Evolutionary conservation across 2,888 invertebrate species (phyloP), one percentile per base, ranked within the genome.

Genomic region (Seira ritae): DNA sequence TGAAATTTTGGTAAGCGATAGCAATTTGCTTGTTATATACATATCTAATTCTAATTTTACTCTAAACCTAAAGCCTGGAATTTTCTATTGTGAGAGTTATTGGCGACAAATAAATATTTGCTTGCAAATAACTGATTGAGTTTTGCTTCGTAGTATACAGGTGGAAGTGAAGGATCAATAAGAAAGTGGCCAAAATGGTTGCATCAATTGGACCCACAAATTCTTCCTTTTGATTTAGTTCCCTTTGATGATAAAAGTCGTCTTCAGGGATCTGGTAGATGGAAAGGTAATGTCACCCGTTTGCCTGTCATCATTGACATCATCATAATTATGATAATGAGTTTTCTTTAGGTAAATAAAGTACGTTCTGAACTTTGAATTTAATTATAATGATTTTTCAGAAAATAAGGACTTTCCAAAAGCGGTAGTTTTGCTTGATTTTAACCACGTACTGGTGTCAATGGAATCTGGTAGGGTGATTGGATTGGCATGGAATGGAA

Each of bases 111-210:
- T n/a, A n/a, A 42, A 42, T 42, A 12, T 42, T 42, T 42, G 42
- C 12, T 12, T 42, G 6, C 12, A 42, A 42, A 42, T 42, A n/a
- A n/a, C n/a, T n/a, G n/a, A n/a, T n/a, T n/a, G n/a, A n/a, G n/a
- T 68, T 67, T 77, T 10, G 10, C 62, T 75, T 23, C n/a, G 6
- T 70, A 86, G 86, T 86, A 85, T 66, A 86, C 83, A 15, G 86
- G 82, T 15, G 84, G 83, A 15, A 73, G 77, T 23, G 85, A 86
- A n/a, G 86, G 86, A 19, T 80, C 84, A 0, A 71, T 86, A 19
- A 42, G 69, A 31, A 72, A 74, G 42, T 86, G 84, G 84, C 76
- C 67, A 31, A 76, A 79, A 65, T 83, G 83, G 72, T 83, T 75
- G 74, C 62, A 74, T 37, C 31, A 62, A 65, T 55, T 78, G 15